phyloP scores from a whole-genome alignment of 30 jellyfish, hydroid and myxozoan genomes.

The Nemopilema nomurai region DNA sequence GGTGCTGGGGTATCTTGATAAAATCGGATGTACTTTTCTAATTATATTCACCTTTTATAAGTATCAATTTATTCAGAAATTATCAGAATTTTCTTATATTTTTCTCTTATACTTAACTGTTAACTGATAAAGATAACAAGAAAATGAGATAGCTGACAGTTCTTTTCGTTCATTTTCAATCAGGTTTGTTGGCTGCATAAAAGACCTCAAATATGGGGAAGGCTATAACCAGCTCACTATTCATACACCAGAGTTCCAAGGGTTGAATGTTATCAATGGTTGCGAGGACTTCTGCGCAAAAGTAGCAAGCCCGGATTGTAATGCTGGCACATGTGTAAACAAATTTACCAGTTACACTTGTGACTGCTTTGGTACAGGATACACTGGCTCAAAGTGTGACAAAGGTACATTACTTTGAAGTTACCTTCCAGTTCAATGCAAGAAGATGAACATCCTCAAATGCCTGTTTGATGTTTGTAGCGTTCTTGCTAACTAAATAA shows the following conservation, averaged over 20 bases:
- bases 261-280: conserved; percentile 1
- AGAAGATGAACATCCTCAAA: no score
- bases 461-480: no score
- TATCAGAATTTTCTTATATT: no score
- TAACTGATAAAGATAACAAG: no score
- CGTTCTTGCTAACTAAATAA: no score
- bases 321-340: conserved; percentile 34
- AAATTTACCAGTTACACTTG: conserved; percentile 22
- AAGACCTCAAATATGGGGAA: conserved; percentile 40
- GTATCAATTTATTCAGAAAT: no score
- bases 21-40: no score
- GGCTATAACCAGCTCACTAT: conserved; percentile 35
- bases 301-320: conserved; percentile 16
- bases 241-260: conserved; percentile 5
- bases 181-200: conserved; percentile 67
- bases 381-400: conserved; percentile 29
- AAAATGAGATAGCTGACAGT: no score
- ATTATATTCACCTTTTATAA: no score
- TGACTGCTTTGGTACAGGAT: conserved; percentile 69
- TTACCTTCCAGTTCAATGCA: not conserved
- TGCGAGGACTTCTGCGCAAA: conserved; percentile 46
- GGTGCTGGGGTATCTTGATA: no score
- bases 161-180: no score
- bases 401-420: not conserved
- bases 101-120: no score